These are phyloP conservation scores for Mirounga angustirostris DNA, from an alignment of 2,113 vertebrate genomes.

Conservation along the genomic window DNA sequence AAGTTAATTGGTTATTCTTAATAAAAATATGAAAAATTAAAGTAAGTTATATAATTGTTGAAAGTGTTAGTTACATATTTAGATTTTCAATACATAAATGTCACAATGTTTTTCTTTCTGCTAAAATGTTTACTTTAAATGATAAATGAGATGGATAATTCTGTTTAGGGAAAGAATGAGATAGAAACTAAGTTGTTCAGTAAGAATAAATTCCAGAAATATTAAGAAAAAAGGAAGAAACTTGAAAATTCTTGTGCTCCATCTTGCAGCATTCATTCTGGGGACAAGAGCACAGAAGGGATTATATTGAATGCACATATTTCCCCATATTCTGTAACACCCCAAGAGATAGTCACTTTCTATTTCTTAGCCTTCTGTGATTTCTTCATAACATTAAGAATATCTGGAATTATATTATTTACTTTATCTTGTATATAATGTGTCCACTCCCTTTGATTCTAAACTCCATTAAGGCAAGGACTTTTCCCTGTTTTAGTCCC, in stretches of 20 bases:
- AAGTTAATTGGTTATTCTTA: neutral
- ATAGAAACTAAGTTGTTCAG: neutral
- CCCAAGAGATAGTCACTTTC: neutral
- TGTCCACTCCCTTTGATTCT: neutral
- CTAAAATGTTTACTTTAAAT: neutral
- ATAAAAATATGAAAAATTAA: slow-evolving; percentile 36
- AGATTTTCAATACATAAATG: neutral
- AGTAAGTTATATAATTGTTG: neutral
- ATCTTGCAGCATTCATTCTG: neutral
- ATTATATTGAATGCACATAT: neutral
- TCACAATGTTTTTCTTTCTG: neutral
- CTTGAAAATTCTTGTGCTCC: neutral
- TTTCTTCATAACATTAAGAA: neutral
- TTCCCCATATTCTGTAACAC: neutral
- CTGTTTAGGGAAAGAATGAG: neutral
- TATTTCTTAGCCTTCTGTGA: neutral
- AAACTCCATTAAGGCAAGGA: neutral
- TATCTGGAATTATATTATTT: neutral
- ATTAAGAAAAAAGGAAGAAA: neutral
- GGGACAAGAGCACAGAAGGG: neutral
- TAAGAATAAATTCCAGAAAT: neutral
- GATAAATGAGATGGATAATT: neutral
- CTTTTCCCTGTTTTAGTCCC: neutral
- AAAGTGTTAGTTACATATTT: neutral
- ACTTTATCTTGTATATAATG: neutral